phyloP scores from a whole-genome alignment of 2,797 vertebrate genomes.

The Lacerta viridis region DNA sequence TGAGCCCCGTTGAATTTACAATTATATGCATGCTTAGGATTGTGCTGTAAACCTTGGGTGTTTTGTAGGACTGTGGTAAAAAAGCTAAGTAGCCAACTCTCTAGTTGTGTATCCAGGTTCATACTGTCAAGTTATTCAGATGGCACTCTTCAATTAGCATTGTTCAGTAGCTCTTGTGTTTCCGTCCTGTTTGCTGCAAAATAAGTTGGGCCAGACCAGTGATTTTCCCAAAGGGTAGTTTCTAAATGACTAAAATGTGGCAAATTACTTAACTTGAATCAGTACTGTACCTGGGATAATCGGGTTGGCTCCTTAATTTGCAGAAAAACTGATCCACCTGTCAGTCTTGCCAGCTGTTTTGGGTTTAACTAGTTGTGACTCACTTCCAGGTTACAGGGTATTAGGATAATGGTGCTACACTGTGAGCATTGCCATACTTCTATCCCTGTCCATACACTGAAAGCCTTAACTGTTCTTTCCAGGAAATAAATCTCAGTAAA shows the following conservation, averaged over 20 bases:
- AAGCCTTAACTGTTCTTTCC: not conserved
- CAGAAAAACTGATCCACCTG: not conserved
- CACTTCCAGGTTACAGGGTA: not conserved
- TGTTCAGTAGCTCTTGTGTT: not conserved
- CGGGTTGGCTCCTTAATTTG: not conserved
- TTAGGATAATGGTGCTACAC: not conserved
- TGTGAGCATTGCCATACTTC: not conserved
- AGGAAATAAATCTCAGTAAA: not conserved
- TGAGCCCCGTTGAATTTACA: not conserved
- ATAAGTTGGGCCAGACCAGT: not conserved
- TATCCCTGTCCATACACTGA: not conserved
- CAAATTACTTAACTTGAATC: fast-evolving
- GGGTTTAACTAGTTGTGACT: not conserved
- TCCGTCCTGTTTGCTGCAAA: not conserved
- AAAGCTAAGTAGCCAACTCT: not conserved
- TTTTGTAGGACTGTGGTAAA: not conserved
- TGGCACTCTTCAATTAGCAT: not conserved
- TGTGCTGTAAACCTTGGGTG: not conserved
- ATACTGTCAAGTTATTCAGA: not conserved
- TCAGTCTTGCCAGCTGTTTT: not conserved
- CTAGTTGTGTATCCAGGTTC: not conserved
- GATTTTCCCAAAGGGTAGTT: not conserved
- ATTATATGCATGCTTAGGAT: not conserved
- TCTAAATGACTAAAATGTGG: not conserved
- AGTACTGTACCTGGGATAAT: not conserved